Evolutionary conservation across 2,797 vertebrate genomes (phyloP), one percentile per base, ranked within the genome.

Genomic region (Sebastes vulpes): DNA sequence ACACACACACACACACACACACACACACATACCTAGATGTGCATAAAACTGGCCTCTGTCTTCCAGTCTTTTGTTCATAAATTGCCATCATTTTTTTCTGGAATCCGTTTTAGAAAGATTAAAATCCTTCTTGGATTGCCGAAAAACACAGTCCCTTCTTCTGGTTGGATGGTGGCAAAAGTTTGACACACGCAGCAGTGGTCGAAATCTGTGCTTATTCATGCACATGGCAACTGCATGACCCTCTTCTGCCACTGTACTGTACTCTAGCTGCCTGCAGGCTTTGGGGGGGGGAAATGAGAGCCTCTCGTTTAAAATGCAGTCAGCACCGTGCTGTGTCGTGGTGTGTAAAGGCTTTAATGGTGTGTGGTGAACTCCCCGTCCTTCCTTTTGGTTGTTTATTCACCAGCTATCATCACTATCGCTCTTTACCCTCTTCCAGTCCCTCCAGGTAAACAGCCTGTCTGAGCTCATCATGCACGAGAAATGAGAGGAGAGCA

Each of bases 361-460:
- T 50, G 72, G 61, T 48, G 50, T 75, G 38, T 16, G 42, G 57
- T 67, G 29, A 65, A 72, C 28, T 31, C 20, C 28, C 14, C 4
- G 56, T 35, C 9, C 35, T 60, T 60, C 63, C 72, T 81, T 66
- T 60, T 66, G 56, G 58, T 76, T 91, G 87, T 94, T 92, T 93
- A 77, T 91, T 79, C 63, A 58, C 65, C 52, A 68, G 75, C 83
- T 85, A 73, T 89, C 81, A 83, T 88, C 80, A 20, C 78, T 66
- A 83, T 80, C 59, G 2, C 81, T 66, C 57, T 14, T 50, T 82
- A 56, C 71, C 68, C 72, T 80, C 79, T 74, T 59, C 65, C 56
- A 26, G 72, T 61, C 72, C 70, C 65, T 73, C 23, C 87, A 89
- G 90, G 86, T 91, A 91, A 89, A 88, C 86, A 89, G 75, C 72